Evolutionary conservation across 2,797 vertebrate genomes (phyloP).

Genomic region (Syndactyla subalaris): DNA sequence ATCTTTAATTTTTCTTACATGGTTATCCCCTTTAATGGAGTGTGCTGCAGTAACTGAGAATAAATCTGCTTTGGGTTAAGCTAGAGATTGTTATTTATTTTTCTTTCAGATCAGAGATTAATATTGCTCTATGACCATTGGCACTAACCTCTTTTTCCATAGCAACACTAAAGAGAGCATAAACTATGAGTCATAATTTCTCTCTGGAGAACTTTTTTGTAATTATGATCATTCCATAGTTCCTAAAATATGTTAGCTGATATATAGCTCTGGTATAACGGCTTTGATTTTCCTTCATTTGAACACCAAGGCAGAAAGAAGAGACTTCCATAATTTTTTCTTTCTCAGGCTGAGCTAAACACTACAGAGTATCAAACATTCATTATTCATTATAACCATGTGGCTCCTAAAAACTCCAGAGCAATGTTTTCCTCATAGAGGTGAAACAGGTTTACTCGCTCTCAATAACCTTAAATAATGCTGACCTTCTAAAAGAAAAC

Average conservation of each 20-base stretch:
- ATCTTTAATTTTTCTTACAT: constrained; percentile 25
- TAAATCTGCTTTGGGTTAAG: constrained; percentile 62
- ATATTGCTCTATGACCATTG: constrained; percentile 50
- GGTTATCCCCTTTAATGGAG: constrained; percentile 39
- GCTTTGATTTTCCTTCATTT: constrained; percentile 56
- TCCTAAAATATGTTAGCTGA: constrained; percentile 69
- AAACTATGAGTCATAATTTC: constrained; percentile 74
- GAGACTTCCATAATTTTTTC: constrained; percentile 36
- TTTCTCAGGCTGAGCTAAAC: constrained; percentile 19
- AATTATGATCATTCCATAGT: constrained; percentile 74
- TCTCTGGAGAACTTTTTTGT: constrained; percentile 67
- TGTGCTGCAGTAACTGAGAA: constrained; percentile 25
- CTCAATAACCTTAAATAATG: constrained; percentile 27
- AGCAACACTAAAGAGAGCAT: constrained; percentile 72
- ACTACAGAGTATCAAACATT: constrained; percentile 12
- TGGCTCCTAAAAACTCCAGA: constrained; percentile 10
- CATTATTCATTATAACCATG: not conserved
- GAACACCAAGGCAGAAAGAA: constrained; percentile 45
- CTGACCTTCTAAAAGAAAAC: not conserved
- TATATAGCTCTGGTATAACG: constrained; percentile 52
- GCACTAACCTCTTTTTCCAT: constrained; percentile 68
- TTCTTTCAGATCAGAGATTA: constrained; percentile 66
- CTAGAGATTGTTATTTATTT: constrained; percentile 63
- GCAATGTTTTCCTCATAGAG: constrained; percentile 18
- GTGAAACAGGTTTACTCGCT: not conserved